Percentiles rank a stretch among this genome's conserved stretches.
Evolutionary conservation across 2,797 vertebrate species (phyloP).

Genomic region (Dromococcyx pavoninus): DNA sequence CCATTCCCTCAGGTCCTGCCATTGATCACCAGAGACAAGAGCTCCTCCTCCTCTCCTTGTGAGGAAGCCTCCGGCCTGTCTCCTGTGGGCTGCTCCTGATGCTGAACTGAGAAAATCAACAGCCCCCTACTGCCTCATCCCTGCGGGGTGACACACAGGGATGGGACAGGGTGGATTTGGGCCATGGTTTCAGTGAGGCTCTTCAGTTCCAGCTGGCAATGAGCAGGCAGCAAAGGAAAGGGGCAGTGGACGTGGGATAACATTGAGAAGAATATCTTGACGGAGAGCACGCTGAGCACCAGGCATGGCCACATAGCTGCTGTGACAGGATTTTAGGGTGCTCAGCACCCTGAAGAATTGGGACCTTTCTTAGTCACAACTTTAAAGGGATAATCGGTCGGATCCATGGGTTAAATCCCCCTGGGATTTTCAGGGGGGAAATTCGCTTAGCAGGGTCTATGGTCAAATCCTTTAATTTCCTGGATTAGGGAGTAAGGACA

Average conservation of each 20-base stretch:
- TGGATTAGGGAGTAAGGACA: conserved; percentile 55
- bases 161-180: fast-evolving
- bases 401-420: conserved; percentile 60
- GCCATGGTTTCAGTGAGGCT: fast-evolving
- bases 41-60: too few relatives aligned
- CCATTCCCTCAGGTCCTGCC: too few relatives aligned
- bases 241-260: fast-evolving
- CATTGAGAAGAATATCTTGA: neutral
- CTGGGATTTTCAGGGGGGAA: conserved; percentile 42
- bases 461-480: conserved; percentile 67
- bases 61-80: neutral
- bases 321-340: neutral
- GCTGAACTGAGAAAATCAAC: neutral
- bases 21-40: too few relatives aligned
- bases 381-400: conserved; percentile 15
- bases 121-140: fast-evolving
- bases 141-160: neutral
- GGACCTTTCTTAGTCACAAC: conserved; percentile 31
- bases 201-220: neutral
- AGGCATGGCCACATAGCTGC: fast-evolving
- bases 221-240: neutral
- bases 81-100: neutral
- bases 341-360: conserved; percentile 3
- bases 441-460: conserved; percentile 47
- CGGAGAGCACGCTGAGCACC: fast-evolving